phyloP scores from a whole-genome alignment of 2,113 vertebrate genomes.

The Gulo gulo region DNA sequence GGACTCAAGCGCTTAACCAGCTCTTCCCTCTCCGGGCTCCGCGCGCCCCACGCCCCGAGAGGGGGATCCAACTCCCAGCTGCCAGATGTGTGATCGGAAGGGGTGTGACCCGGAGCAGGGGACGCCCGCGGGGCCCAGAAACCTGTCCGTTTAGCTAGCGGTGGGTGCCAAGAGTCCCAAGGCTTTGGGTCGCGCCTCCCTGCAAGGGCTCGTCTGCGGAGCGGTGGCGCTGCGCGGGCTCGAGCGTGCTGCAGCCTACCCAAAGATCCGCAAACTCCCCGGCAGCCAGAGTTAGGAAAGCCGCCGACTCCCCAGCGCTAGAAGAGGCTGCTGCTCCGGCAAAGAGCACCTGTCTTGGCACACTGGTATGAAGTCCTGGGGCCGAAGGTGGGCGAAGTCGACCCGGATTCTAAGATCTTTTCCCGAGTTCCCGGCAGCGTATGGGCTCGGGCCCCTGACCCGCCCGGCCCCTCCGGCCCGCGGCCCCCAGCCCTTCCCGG shows the following conservation, averaged over 20 bases:
- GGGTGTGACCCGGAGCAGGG: not conserved
- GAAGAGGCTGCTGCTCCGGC: not conserved
- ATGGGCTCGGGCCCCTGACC: not conserved
- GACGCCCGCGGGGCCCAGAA: not conserved
- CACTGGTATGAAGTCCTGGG: not conserved
- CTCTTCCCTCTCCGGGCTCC: not conserved
- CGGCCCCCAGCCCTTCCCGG: not conserved
- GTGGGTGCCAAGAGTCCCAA: not conserved
- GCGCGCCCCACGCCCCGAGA: not conserved
- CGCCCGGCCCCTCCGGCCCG: not conserved
- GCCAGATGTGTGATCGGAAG: not conserved
- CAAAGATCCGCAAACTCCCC: constrained; percentile 40
- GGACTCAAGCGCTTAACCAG: not conserved
- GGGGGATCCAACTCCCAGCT: not conserved
- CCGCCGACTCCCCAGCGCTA: not conserved
- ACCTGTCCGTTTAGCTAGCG: not conserved
- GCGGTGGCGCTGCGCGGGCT: not conserved
- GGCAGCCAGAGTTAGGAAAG: constrained; percentile 49
- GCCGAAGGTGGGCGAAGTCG: not conserved
- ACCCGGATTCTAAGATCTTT: not conserved
- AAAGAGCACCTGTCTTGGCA: not conserved
- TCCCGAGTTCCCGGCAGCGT: not conserved
- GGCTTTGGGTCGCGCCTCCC: constrained; percentile 11
- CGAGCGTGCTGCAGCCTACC: not conserved
- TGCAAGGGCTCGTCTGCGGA: not conserved